Base-by-base conservation (phyloP, 2,888 invertebrate species). In the Hypselothyrea guttata region DNA sequence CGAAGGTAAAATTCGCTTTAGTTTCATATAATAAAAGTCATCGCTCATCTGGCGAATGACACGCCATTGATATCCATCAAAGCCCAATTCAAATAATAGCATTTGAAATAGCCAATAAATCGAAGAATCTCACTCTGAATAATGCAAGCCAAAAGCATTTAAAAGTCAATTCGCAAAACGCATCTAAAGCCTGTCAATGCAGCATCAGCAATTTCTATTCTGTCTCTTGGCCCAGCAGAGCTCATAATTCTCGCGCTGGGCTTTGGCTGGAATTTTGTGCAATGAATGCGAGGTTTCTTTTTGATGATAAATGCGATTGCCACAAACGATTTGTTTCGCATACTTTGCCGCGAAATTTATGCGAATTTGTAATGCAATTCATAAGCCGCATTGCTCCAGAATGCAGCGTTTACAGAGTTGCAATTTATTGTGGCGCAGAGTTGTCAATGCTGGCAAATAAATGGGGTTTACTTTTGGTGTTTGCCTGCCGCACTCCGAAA, bases 281-380 rank as follows among this genome's bases (percentile, higher is more conserved):
- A 44, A 55, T 58, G 71, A 61, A 64, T 81, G 76, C 76, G 51
- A 52, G 52, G 61, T 65, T 61, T 71, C 67, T 65, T 63, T 71
- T 69, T 64, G 64, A 84, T 84, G 83, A 82, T 82, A 83, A 85
- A 82, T 82, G 81, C 65, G 68, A 46, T 68, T 63, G 46, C 55
- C 56, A 63, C 76, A 75, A 79, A 75, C 81, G 81, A 82, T 82
- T 82, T 82, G 84, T 84, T 82, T 67, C 79, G 79, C 82, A 62
- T 70, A 63, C 68, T 82, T 82, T 79, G 69, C 49, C 51, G 62
- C 62, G 40, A 62, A 83, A 82, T 85, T 82, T 85, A 82, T 85
- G 76, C 66, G 85, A 85, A 66, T 82, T 85, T 83, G 81, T 82
- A 82, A 82, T 82, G 82, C 82, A 79, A 82, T 81, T 81, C 84